phyloP scores from a whole-genome alignment of 2,797 vertebrate genomes.

The Phylloscopus collybita region DNA sequence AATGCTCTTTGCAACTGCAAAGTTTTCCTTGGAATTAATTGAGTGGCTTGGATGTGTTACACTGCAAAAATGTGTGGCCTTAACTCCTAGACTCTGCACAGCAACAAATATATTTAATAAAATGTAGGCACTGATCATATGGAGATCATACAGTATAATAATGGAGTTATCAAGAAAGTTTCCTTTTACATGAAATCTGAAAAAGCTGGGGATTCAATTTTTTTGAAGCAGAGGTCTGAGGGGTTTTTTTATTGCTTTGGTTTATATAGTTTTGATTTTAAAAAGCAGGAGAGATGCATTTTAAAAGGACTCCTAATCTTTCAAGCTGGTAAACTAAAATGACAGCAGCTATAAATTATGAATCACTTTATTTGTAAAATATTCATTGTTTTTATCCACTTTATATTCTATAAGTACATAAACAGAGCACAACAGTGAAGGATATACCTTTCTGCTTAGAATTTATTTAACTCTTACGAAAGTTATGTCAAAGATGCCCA shows the following conservation, averaged over 20 bases:
- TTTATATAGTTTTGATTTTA: not conserved
- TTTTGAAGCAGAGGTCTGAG: not conserved
- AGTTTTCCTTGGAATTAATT: not conserved
- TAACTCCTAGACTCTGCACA: not conserved
- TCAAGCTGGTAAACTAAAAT: constrained; percentile 38
- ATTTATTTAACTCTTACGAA: not conserved
- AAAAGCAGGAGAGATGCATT: not conserved
- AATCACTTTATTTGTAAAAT: constrained; percentile 59
- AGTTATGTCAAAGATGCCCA: not conserved
- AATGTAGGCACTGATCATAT: not conserved
- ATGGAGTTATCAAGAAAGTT: not conserved
- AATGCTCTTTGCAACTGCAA: not conserved
- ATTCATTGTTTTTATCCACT: constrained; percentile 54
- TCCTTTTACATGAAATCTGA: not conserved
- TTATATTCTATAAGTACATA: not conserved
- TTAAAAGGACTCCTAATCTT: not conserved
- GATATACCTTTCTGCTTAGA: not conserved
- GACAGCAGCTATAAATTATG: constrained; percentile 60
- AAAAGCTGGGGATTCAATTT: not conserved
- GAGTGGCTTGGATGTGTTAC: not conserved
- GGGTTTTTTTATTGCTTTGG: not conserved
- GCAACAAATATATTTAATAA: not conserved
- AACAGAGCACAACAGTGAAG: not conserved
- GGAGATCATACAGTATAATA: not conserved
- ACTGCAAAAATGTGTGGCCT: not conserved